Base-by-base conservation (phyloP, 2,113 vertebrate species). In the cat (Felis catus) region DNA sequence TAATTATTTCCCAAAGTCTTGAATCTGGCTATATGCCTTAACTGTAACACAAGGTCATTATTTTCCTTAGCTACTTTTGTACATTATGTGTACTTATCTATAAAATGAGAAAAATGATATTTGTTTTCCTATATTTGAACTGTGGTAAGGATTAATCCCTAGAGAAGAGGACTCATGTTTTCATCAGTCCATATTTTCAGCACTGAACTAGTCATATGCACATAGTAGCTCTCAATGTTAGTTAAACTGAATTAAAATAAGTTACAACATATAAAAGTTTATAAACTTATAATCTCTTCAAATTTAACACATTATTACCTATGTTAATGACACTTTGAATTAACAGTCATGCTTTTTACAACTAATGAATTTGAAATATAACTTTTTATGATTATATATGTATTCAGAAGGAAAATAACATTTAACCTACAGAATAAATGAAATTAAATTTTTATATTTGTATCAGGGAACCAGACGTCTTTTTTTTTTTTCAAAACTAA, bases 251-350 rank as follows among this genome's bases (percentile, higher is more conserved):
- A 84, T 88, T 95, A 91, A 93, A 95, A 71, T 83, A 90, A 94
- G 51, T 83, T 95, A 73, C 1, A 92, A 68, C 31, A 91, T 45
- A 78, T 71, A 18, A 61, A 95, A 94, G 6, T 91, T 88, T 96
- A 96, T 83, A 88, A 10, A 53, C 51, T 65, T 95, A 74, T 87
- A 89, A 92, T 83, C 19, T 66, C 33, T 90, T 76, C 92, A 91
- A 92, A 86, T 91, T 94, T 73, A 96, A 89, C 70, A 93, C 63
- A 19, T 83, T 97, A 71, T 91, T 91, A 87, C 39, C 41, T 89
- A 65, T 7, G 18, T 78, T 95, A 61, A 61, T 90, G 66, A 94
- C 13, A 94, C 9, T 91, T 93, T 83, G 29, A 87, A 92, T 88
- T 94, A 87, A 55, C 31, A 82, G 53, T 12, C 29, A 89, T 15